These are phyloP conservation scores for Pedicia rivosa DNA, from an alignment of 2,888 invertebrate species.

Conservation along the genomic window DNA sequence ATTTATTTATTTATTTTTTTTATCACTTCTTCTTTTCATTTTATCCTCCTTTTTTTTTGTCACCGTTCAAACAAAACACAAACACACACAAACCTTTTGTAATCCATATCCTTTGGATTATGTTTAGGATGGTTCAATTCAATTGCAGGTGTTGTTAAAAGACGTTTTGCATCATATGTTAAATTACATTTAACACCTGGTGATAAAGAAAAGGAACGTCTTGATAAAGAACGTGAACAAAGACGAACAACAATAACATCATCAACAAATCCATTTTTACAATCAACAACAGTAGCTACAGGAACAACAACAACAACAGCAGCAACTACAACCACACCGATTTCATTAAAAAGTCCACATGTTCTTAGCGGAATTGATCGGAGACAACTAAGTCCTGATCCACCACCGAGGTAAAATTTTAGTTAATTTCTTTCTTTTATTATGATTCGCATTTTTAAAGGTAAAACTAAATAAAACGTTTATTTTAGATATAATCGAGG, in stretches of 20 bases:
- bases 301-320: conserved; percentile 7
- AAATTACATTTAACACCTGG: conserved; percentile 55
- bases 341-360: conserved; percentile 23
- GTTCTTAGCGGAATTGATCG: conserved; percentile 20
- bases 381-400: conserved; percentile 42
- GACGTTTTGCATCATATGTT: conserved; percentile 68
- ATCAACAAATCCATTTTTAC: conserved; percentile 9
- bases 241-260: not conserved
- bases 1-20: conserved; percentile 7
- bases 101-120: conserved; percentile 7
- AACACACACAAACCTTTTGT: conserved; percentile 4
- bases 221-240: not conserved
- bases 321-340: conserved; percentile 11
- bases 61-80: conserved; percentile 4
- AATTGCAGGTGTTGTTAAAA: conserved; percentile 53
- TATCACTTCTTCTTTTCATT: no score
- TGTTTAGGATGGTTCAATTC: conserved; percentile 49
- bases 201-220: conserved; percentile 11
- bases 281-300: conserved; percentile 6
- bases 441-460: no score
- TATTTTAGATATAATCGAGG: conserved; percentile 25
- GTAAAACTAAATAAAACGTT: not conserved
- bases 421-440: no score
- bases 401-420: conserved; percentile 33
- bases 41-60: no score